These are phyloP conservation scores for Sebastes cheni DNA, from an alignment of 2,797 vertebrate genomes.

Conservation along the genomic window DNA sequence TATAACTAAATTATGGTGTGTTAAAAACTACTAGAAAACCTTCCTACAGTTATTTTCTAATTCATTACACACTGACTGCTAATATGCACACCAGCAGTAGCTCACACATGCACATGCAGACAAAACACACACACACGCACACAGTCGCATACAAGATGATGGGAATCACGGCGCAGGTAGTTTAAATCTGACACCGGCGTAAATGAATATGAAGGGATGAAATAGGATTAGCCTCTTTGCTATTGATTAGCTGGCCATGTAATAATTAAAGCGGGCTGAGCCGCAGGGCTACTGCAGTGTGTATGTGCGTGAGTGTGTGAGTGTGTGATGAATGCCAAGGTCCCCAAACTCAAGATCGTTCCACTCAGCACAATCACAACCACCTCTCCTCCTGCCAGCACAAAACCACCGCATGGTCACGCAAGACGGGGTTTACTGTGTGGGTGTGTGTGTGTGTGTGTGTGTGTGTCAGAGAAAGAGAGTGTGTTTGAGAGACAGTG, in stretches of 20 bases:
- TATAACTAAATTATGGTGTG: neutral
- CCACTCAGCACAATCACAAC: slow-evolving; percentile 70
- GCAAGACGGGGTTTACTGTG: slow-evolving; percentile 28
- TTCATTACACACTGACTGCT: neutral
- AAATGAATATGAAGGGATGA: slow-evolving; percentile 73
- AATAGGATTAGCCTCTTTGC: slow-evolving; percentile 72
- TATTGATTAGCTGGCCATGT: slow-evolving; percentile 70
- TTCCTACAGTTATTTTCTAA: neutral
- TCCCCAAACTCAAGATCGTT: slow-evolving; percentile 62
- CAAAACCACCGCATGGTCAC: slow-evolving; percentile 33
- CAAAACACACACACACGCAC: neutral
- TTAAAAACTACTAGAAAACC: neutral
- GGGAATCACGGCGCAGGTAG: slow-evolving; percentile 32
- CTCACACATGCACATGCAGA: neutral
- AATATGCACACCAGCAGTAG: neutral
- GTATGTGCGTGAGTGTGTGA: slow-evolving; percentile 30
- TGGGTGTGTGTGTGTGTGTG: neutral
- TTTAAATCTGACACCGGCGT: slow-evolving; percentile 62
- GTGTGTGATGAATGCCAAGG: slow-evolving; percentile 67
- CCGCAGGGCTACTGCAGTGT: slow-evolving; percentile 64
- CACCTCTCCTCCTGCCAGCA: slow-evolving; percentile 40
- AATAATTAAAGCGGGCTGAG: slow-evolving; percentile 73
- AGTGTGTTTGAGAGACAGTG: neutral
- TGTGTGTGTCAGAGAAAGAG: neutral
- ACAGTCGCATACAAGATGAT: neutral